A percentile compares a stretch with the other conserved stretches of the same genome.
Evolutionary conservation across 2,888 invertebrate genomes (phyloP).

Genomic region (Lithophane socia): DNA sequence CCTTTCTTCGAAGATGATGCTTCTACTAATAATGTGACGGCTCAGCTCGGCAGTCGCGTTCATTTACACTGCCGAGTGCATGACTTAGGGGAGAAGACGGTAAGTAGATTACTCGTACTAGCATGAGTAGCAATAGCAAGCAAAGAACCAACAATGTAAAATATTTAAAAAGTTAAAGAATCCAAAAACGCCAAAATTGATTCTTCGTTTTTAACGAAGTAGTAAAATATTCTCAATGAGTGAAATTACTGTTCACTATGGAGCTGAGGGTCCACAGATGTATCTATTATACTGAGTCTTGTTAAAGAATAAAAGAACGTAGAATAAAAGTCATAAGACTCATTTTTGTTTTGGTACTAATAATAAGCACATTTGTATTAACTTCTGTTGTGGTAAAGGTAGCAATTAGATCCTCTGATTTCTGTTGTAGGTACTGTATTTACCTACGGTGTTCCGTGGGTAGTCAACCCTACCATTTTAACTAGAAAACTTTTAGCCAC

Average conservation of each 20-base stretch:
- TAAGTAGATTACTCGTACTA: conserved; percentile 75
- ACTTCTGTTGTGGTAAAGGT: no score
- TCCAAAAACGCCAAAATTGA: no score
- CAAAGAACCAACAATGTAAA: no score
- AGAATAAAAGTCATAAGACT: neutral
- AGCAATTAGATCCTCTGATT: no score
- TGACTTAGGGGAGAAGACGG: conserved; percentile 93
- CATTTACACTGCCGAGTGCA: conserved; percentile 93
- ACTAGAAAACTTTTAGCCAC: conserved; percentile 2
- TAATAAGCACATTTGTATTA: neutral
- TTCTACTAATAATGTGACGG: conserved; percentile 92
- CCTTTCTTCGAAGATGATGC: conserved; percentile 93
- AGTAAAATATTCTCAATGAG: neutral
- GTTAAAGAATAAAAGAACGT: no score
- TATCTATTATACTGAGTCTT: neutral
- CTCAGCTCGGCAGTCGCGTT: conserved; percentile 92
- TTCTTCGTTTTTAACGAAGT: no score
- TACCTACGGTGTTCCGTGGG: neutral
- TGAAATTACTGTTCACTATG: neutral
- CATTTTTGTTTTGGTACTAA: neutral
- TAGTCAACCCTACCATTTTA: neutral
- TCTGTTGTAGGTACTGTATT: no score
- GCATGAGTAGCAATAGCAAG: neutral
- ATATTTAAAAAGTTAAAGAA: neutral
- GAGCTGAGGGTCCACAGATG: no score